phyloP scores from a whole-genome alignment of 2,888 invertebrate genomes.

The Baccha elongata region DNA sequence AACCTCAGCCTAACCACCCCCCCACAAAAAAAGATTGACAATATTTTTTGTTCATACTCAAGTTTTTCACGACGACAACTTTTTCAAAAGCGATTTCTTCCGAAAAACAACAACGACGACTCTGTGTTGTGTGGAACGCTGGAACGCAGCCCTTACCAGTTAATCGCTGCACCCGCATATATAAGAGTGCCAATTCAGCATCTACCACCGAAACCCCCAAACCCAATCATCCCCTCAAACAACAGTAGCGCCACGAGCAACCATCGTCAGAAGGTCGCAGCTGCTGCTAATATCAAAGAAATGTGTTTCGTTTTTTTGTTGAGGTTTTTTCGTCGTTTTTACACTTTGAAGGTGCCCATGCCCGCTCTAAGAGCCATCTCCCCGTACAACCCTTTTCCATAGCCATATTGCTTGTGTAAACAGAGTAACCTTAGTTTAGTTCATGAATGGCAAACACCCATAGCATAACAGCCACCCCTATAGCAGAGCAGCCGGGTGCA shows the following conservation, averaged over 20 bases:
- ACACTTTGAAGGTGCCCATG: conserved; percentile 58
- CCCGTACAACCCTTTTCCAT: not conserved
- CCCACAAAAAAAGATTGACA: conserved; percentile 62
- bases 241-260: conserved; percentile 48
- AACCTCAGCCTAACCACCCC: not conserved
- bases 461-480: conserved; percentile 5
- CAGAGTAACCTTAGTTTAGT: conserved; percentile 72
- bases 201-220: not conserved
- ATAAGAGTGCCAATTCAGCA: conserved; percentile 70
- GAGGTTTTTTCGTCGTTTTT: conserved; percentile 62
- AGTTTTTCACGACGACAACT: conserved; percentile 53
- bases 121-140: conserved; percentile 1
- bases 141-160: conserved; percentile 57
- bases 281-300: conserved; percentile 73
- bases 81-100: conserved; percentile 51
- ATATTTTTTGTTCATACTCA: conserved; percentile 33
- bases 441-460: conserved; percentile 68
- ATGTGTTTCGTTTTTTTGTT: conserved; percentile 73
- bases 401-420: conserved; percentile 53
- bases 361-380: not conserved
- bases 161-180: conserved; percentile 73
- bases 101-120: conserved; percentile 11
- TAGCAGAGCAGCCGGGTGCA: conserved; percentile 6
- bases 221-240: conserved; percentile 29
- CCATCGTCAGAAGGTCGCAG: conserved; percentile 65